Evolutionary conservation across 1,140 invertebrate species (phyloP).

Genomic region (Scaptomyza graminum): DNA sequence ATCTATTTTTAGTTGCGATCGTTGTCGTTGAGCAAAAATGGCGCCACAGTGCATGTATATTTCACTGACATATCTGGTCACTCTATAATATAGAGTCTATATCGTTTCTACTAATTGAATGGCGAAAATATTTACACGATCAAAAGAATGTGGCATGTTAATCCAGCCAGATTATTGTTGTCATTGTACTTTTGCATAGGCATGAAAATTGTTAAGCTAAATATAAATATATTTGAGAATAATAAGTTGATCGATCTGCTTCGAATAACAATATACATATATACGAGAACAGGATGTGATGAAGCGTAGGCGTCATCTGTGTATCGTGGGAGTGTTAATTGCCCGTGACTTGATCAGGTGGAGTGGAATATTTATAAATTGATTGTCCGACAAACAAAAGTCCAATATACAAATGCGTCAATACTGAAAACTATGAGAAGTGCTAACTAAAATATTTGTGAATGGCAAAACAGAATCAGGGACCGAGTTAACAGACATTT

Average conservation of each 20-base stretch:
- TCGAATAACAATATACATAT: conserved; percentile 9
- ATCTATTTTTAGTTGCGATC: conserved; percentile 43
- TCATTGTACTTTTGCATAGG: conserved; percentile 58
- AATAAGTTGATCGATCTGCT: conserved; percentile 11
- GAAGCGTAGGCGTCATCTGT: conserved; percentile 35
- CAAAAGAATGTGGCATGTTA: conserved; percentile 4
- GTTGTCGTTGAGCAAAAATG: conserved; percentile 21
- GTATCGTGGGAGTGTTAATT: conserved; percentile 60
- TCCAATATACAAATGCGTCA: conserved; percentile 11
- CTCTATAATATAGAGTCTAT: conserved; percentile 64
- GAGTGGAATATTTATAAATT: conserved; percentile 76
- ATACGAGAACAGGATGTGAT: conserved; percentile 40
- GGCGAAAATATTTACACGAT: conserved; percentile 74
- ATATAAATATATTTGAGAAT: conserved; percentile 39
- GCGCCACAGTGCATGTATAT: conserved; percentile 26
- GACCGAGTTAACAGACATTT: conserved; percentile 10
- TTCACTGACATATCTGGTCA: conserved; percentile 4
- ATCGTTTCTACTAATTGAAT: conserved; percentile 35
- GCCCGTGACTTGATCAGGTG: conserved; percentile 57
- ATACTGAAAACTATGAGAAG: conserved; percentile 3
- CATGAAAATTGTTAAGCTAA: conserved; percentile 74
- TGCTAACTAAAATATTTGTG: conserved; percentile 12
- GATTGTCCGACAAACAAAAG: conserved; percentile 14
- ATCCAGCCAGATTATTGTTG: conserved; percentile 14
- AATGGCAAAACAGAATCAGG: neutral